Evolutionary conservation across 2,797 vertebrate genomes (phyloP).

Genomic region (Ataeniobius toweri): DNA sequence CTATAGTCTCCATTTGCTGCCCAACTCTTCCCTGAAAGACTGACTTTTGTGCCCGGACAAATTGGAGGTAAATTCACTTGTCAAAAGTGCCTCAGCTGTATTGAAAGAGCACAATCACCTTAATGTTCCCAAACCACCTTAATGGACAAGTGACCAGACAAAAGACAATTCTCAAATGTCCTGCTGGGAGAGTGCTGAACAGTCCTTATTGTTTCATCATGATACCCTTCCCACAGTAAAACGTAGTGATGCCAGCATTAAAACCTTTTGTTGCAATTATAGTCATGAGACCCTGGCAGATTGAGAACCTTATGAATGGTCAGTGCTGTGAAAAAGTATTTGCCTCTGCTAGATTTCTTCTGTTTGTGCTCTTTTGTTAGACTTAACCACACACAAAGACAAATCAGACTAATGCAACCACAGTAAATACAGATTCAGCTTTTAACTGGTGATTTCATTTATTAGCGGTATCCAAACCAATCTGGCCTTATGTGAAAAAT

Average conservation of each 20-base stretch:
- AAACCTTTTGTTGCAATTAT: neutral
- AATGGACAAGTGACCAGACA: neutral
- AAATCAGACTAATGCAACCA: neutral
- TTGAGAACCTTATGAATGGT: neutral
- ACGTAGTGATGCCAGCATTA: neutral
- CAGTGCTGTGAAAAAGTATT: neutral
- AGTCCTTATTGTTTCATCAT: neutral
- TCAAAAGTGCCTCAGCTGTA: neutral
- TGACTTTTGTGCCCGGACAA: conserved; percentile 26
- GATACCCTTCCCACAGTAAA: neutral
- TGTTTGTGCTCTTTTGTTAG: neutral
- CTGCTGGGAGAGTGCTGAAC: neutral
- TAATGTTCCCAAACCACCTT: neutral
- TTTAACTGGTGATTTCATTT: neutral
- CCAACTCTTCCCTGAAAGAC: neutral
- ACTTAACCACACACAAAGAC: neutral
- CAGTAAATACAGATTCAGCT: conserved; percentile 2
- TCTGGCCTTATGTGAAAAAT: neutral
- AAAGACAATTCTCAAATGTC: neutral
- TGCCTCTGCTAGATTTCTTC: neutral
- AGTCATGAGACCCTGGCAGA: neutral
- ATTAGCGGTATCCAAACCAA: neutral
- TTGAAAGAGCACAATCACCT: neutral
- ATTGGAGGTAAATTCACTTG: neutral
- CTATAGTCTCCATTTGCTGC: neutral